These are phyloP conservation scores for Cerceris ruficornis DNA, from an alignment of 2,888 invertebrate species.

Conservation along the genomic window DNA sequence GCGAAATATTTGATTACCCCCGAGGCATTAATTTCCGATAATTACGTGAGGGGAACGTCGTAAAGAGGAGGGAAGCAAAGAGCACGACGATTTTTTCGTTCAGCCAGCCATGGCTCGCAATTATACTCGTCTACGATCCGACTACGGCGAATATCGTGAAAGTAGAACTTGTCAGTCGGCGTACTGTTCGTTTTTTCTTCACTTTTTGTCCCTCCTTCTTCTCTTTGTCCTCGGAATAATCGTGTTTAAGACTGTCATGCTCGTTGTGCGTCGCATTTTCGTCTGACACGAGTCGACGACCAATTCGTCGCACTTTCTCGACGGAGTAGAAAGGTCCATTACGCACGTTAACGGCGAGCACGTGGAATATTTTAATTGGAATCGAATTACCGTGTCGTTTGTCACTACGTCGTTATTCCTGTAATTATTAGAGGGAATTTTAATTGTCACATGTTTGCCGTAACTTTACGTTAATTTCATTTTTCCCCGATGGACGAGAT, in stretches of 20 bases:
- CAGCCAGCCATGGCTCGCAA: conserved; percentile 50
- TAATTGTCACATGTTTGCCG: no score
- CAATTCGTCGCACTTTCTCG: neutral
- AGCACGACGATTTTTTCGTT: conserved; percentile 39
- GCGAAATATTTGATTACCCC: conserved; percentile 14
- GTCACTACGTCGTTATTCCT: neutral
- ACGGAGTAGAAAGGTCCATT: neutral
- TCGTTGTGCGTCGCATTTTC: neutral
- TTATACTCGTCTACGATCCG: conserved; percentile 25
- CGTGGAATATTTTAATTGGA: neutral
- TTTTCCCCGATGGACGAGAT: no score
- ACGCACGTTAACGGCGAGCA: neutral
- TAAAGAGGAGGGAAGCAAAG: conserved; percentile 1
- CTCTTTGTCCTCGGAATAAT: conserved; percentile 23
- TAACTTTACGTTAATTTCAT: no score
- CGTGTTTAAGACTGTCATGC: conserved; percentile 31
- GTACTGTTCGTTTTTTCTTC: no score
- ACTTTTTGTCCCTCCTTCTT: conserved; percentile 1
- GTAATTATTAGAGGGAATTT: no score
- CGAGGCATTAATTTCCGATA: conserved; percentile 12
- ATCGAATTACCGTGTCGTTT: neutral
- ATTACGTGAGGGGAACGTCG: neutral
- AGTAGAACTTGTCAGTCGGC: conserved; percentile 34
- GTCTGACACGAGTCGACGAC: neutral
- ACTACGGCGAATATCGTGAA: conserved; percentile 39